Percentiles rank a stretch among this genome's conserved stretches.
Conservation (phyloP, 2,888 invertebrate species). For the Nasonovia ribisnigri region DNA sequence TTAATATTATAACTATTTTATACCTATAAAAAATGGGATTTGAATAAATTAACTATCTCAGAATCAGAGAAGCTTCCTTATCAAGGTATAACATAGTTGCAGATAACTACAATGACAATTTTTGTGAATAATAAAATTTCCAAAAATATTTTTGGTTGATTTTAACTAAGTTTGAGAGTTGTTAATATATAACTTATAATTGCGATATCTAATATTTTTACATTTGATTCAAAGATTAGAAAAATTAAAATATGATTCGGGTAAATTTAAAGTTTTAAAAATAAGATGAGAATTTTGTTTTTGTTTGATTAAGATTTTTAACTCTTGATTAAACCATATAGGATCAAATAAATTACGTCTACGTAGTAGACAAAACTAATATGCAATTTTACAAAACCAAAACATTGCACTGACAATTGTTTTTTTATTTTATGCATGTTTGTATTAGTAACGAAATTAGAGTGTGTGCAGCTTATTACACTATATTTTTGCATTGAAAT, state of each 20-base stretch:
- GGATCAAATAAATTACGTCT: background rate
- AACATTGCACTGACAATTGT: background rate
- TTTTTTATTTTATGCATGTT: background rate
- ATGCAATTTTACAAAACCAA: background rate
- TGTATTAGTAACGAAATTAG: background rate
- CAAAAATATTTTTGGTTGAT: slow-evolving; percentile 10
- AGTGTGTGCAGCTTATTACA: background rate
- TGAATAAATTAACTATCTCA: background rate
- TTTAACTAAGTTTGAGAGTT: background rate
- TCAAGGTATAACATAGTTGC: background rate
- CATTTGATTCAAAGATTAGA: no score
- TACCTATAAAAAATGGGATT: background rate
- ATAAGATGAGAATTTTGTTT: background rate
- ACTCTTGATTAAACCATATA: background rate
- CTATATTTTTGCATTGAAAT: background rate
- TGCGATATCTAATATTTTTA: no score
- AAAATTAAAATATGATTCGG: no score
- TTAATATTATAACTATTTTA: background rate
- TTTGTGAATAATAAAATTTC: slow-evolving; percentile 2
- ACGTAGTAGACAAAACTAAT: no score
- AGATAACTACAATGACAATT: background rate
- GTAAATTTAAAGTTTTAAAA: no score
- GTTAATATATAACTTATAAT: no score
- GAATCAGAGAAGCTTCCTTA: background rate
- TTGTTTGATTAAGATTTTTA: no score